Evolutionary conservation across 2,888 invertebrate genomes (phyloP), one percentile per base, ranked within the genome.

Genomic region (Megamerina dolium): DNA sequence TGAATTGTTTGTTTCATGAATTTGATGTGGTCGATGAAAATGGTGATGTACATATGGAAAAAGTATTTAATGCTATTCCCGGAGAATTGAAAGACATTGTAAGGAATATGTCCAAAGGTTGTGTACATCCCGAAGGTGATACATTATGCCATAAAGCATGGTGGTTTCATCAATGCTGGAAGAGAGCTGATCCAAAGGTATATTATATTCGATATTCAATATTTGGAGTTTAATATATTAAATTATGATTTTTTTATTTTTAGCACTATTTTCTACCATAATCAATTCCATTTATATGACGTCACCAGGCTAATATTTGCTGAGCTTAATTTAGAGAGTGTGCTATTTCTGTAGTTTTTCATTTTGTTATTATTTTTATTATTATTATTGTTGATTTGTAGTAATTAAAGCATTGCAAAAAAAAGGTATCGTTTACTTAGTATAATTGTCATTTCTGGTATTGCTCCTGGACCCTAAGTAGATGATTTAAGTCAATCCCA

Each of bases 151-250:
- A 71, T 33, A 65, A 65, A 45, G 70, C 70, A 26, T 70, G 66
- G 65, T 69, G 69, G 67, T 65, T 70, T 45, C 64, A 70, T 47
- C 63, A 66, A 45, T 70, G 70, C 53, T 70, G 70, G 70, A 71
- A 71, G 43, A 61, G 62, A 43, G 64, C 66, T 17, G 72, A 70
- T 61, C 72, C 70, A 6, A 58, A 54, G 52, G 70, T 70, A 41
- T 46, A 49, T 26, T 30, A n/a, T 30, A 23, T 23, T 8, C 6
- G 23, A 23, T 31, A 20, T 37, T 41, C 41, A 29, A 37, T 21
- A 29, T 10, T 21, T 34, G 14, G 14, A 17, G 6, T 33, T 37
- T 21, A 18, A 30, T 20, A 34, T 23, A 17, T 16, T 23, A 27
- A 4, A 2, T 27, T 12, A 18, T 12, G 6, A 33, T 20, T 16